Percentiles rank a stretch among this genome's conserved stretches.
phyloP scores from a whole-genome alignment of 2,797 vertebrate genomes.

The Cetoscarus ocellatus region DNA sequence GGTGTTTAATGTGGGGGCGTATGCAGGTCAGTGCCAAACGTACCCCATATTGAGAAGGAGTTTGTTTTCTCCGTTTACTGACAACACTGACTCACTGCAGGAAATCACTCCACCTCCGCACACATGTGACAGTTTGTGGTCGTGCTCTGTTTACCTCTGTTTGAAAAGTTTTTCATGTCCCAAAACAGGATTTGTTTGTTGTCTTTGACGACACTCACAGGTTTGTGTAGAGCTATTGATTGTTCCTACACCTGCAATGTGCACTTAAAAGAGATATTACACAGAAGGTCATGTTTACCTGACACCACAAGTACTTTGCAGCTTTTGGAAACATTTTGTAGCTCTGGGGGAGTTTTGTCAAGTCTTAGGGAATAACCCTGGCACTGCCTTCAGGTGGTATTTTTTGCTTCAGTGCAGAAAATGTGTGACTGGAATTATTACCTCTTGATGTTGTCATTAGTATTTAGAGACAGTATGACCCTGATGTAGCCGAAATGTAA shows the following conservation, averaged over 20 bases:
- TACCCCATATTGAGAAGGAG: constrained; percentile 4
- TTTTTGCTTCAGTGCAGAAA: constrained; percentile 8
- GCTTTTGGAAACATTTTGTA: background rate
- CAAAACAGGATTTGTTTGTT: constrained; percentile 20
- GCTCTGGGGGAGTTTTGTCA: constrained; percentile 6
- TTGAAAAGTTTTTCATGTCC: background rate
- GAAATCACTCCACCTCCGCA: constrained; percentile 19
- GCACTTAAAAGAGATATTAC: constrained; percentile 17
- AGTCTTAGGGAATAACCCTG: background rate
- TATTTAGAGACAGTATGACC: background rate
- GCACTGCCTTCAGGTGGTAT: constrained; percentile 7
- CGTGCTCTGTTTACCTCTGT: constrained; percentile 29
- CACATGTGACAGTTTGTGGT: constrained; percentile 16
- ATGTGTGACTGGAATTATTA: constrained; percentile 5
- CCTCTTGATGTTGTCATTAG: background rate
- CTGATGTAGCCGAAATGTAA: background rate
- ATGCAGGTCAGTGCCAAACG: constrained; percentile 28
- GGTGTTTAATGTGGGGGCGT: constrained; percentile 24
- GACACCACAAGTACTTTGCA: background rate
- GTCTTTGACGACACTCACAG: constrained; percentile 24
- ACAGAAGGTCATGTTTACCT: constrained; percentile 6
- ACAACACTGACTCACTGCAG: constrained; percentile 29
- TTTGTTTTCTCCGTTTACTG: constrained; percentile 32
- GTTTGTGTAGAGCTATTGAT: constrained; percentile 25
- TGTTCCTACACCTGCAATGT: background rate